These are phyloP conservation scores for Chrosomus eos DNA, from an alignment of 2,797 vertebrate species.

Conservation along the genomic window DNA sequence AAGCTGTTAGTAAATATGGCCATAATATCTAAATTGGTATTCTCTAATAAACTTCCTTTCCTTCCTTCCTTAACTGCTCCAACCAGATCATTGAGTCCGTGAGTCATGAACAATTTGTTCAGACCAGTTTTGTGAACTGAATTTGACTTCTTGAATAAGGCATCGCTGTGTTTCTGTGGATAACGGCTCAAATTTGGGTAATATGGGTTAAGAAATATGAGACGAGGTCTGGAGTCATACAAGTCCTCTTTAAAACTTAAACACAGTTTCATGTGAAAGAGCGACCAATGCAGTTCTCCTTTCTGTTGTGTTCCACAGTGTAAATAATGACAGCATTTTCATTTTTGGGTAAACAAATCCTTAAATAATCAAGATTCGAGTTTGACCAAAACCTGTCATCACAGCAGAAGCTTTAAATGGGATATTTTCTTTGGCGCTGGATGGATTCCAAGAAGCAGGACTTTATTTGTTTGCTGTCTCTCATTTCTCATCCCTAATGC, in stretches of 20 bases:
- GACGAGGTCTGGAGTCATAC: no score
- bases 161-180: background rate
- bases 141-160: background rate
- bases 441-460: conserved; percentile 48
- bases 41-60: background rate
- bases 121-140: background rate
- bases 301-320: background rate
- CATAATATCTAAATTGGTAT: background rate
- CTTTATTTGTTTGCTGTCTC: conserved; percentile 39
- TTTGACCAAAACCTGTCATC: conserved; percentile 32
- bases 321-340: background rate
- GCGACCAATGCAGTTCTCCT: background rate
- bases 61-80: background rate
- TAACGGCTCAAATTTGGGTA: background rate
- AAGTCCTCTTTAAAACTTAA: background rate
- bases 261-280: background rate
- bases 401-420: background rate
- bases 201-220: background rate
- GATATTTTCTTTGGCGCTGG: background rate
- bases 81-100: background rate
- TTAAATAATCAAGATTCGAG: conserved; percentile 4
- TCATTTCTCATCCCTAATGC: conserved; percentile 39
- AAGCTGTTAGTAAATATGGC: no score
- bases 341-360: background rate
- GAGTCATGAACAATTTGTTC: background rate